Percentiles rank a stretch among this genome's conserved stretches.
Conservation (phyloP, 2,888 invertebrate genomes). For the Diplolepis rosae region DNA sequence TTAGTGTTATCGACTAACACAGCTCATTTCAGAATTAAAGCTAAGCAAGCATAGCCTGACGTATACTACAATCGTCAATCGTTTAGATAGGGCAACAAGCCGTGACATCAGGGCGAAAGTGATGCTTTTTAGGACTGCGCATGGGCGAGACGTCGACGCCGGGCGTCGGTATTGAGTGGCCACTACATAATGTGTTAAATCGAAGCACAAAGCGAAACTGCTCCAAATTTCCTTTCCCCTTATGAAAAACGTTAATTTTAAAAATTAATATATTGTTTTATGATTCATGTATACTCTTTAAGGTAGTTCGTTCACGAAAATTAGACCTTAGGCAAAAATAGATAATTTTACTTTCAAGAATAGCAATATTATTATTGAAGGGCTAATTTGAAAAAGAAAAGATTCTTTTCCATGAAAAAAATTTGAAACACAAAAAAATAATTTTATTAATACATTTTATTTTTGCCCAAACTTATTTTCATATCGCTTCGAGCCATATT, state of each 20-base stretch:
- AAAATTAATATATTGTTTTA: neutral
- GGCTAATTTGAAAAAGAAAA: no score
- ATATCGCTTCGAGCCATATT: no score
- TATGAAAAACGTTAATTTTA: neutral
- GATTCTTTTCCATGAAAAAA: no score
- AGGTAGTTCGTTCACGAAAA: no score
- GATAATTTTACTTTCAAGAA: no score
- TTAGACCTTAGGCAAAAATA: no score
- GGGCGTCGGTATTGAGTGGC: slow-evolving; percentile 50
- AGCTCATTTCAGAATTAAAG: neutral
- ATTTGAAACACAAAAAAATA: no score
- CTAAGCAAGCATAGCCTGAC: neutral
- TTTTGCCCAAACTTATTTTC: no score
- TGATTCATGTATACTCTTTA: neutral
- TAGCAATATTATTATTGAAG: no score
- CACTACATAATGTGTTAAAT: slow-evolving; percentile 44
- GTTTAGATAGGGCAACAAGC: slow-evolving; percentile 40
- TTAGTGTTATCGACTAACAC: neutral
- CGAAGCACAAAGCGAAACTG: slow-evolving; percentile 7
- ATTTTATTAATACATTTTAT: no score
- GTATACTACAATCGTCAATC: slow-evolving; percentile 46
- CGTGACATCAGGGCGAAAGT: slow-evolving; percentile 46
- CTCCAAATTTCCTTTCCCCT: slow-evolving; percentile 23
- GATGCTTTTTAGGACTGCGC: slow-evolving; percentile 49
- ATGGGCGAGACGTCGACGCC: slow-evolving; percentile 48